Base-by-base conservation (phyloP, 1,140 invertebrate genomes). In the Diorhabda sublineata region DNA sequence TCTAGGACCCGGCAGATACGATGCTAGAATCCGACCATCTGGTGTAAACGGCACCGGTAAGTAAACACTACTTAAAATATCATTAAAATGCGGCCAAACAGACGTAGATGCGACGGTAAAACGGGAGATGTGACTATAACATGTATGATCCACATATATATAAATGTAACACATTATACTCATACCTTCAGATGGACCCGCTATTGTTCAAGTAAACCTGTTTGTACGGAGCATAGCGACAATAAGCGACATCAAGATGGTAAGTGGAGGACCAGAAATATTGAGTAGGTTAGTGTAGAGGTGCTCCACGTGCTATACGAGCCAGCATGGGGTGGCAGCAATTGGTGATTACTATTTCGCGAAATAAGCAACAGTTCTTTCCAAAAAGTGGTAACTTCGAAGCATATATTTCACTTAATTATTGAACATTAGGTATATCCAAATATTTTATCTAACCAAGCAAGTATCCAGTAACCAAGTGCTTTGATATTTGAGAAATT, bases 211-310 rank as follows among this genome's bases (percentile, higher is more conserved):
- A 86, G 93, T 97, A 86, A 97, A 97, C 90, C 90, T 96, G 85
- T 96, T 95, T 89, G 92, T 97, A 81, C 88, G 95, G 87, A 95
- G 92, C 89, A 97, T 97, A 84, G 93, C 92, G 80, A 96, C 95
- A 83, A 97, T 97, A 87, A 96, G 95, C 90, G 95, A 97, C 90
- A 96, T 96, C 85, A 97, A 96, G 87, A 97, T 97, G 95, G 93
- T 95, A 93, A 94, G 92, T 92, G 83, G 75, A 72, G 65, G 75
- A 69, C 71, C 72, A 71, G 70, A 66, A 61, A 68, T 69, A 71
- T 67, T 69, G 65, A 67, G 69, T 77, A 77, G 75, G 64, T 69
- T 77, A 76, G 74, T 73, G 67, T 75, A 73, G 70, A 74, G 73
- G 71, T 74, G 76, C 74, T 74, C 73, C 75, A 77, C 73, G 67